Conservation (phyloP, 2,797 vertebrate genomes). For the Paratrypauchen microcephalus region DNA sequence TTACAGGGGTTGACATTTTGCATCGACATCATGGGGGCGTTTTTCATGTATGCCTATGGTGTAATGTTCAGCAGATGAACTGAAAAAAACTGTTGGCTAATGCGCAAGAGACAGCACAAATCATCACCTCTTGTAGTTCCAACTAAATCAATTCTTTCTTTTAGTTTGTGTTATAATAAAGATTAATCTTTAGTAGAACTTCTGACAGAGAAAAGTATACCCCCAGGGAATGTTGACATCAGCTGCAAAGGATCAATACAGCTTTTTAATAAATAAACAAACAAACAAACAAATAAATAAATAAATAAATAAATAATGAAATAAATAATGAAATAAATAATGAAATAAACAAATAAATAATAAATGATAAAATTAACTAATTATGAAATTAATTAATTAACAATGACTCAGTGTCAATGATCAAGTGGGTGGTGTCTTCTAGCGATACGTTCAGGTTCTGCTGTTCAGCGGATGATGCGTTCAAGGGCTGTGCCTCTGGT, state of each 20-base stretch:
- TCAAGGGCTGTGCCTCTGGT: not conserved
- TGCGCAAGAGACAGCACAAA: too few species aligned
- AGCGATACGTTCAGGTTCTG: not conserved
- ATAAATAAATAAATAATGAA: not conserved
- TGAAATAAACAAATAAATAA: constrained; percentile 2
- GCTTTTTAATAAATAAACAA: not conserved
- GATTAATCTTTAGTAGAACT: too few species aligned
- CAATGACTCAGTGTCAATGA: not conserved
- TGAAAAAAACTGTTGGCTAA: too few species aligned
- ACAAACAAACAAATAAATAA: not conserved
- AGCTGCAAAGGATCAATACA: not conserved
- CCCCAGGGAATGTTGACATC: too few species aligned
- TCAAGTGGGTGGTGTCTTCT: not conserved
- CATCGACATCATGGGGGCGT: too few species aligned
- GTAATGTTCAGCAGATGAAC: too few species aligned
- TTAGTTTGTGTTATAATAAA: too few species aligned
- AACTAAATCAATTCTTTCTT: too few species aligned
- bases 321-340: not conserved
- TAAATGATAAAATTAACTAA: not conserved
- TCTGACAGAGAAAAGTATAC: too few species aligned
- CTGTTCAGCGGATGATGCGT: not conserved
- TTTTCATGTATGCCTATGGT: too few species aligned
- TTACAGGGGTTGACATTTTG: too few species aligned
- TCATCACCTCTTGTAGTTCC: too few species aligned
- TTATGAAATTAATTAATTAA: not conserved